Evolutionary conservation across 2,113 vertebrate genomes (phyloP).

Genomic region (Toxotes chatareus): DNA sequence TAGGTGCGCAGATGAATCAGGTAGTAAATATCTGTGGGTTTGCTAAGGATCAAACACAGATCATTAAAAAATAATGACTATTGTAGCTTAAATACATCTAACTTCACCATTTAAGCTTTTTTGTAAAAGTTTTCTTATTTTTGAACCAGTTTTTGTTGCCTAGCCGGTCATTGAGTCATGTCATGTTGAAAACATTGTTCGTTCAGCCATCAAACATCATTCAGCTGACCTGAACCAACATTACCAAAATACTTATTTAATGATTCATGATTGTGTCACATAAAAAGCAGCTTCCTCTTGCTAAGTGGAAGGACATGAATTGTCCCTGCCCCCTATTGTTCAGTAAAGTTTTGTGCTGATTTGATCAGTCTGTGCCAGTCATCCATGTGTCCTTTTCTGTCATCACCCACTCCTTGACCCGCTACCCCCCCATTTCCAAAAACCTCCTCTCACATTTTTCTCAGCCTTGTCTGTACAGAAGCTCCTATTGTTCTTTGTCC

Average conservation of each 20-base stretch:
- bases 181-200: neutral
- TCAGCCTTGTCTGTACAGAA: conserved; percentile 48
- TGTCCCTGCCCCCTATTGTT: neutral
- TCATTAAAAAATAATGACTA: neutral
- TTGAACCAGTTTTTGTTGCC: neutral
- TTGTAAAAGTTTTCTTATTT: neutral
- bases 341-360: conserved; percentile 18
- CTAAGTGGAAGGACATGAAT: neutral
- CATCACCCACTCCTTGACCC: conserved; percentile 5
- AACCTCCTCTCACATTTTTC: conserved; percentile 28
- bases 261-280: neutral
- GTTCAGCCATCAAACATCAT: neutral
- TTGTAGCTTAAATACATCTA: neutral
- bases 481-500: conserved; percentile 65
- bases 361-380: conserved; percentile 19
- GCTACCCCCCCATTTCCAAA: neutral
- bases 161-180: neutral
- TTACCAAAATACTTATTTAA: neutral
- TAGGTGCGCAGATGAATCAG: neutral
- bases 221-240: neutral
- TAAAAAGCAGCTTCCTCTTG: neutral
- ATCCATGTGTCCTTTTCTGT: conserved; percentile 22
- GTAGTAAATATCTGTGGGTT: neutral
- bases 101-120: neutral
- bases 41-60: neutral